A percentile compares a stretch with the other conserved stretches of the same genome.
Conservation (phyloP, 2,113 vertebrate genomes). For the Sapajus apella region DNA sequence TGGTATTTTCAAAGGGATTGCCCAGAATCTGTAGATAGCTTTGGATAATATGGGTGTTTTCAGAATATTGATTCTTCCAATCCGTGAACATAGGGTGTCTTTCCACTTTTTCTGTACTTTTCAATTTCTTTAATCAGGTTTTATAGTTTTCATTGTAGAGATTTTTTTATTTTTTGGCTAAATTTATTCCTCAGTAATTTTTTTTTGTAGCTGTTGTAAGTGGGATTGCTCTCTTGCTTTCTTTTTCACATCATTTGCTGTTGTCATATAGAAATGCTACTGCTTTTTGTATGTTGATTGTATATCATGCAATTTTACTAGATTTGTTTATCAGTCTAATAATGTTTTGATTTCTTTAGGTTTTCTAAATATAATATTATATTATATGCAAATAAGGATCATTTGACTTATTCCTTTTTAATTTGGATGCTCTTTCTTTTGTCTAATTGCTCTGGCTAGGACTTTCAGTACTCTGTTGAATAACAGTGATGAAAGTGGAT, state of each 20-base stretch:
- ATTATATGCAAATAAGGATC: background rate
- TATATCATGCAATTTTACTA: background rate
- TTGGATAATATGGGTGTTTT: background rate
- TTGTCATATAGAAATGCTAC: background rate
- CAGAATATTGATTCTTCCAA: background rate
- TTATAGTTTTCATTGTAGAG: background rate
- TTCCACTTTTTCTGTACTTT: background rate
- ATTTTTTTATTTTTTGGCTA: background rate
- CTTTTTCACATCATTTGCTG: no score
- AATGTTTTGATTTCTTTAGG: background rate
- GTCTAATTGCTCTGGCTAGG: background rate
- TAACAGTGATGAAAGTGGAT: background rate
- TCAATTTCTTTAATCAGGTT: background rate
- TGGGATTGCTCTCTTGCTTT: background rate
- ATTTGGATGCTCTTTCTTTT: background rate
- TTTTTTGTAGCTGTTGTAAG: background rate
- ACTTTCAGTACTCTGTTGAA: background rate
- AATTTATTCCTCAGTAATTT: background rate
- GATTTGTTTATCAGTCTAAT: background rate
- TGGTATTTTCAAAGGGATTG: background rate
- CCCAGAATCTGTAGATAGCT: background rate
- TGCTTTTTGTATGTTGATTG: background rate
- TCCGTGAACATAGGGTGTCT: background rate
- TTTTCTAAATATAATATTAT: background rate
- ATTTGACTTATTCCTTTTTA: background rate